phyloP scores from a whole-genome alignment of 53 echinoderm and acorn worm genomes.

The Apostichopus leukothele region DNA sequence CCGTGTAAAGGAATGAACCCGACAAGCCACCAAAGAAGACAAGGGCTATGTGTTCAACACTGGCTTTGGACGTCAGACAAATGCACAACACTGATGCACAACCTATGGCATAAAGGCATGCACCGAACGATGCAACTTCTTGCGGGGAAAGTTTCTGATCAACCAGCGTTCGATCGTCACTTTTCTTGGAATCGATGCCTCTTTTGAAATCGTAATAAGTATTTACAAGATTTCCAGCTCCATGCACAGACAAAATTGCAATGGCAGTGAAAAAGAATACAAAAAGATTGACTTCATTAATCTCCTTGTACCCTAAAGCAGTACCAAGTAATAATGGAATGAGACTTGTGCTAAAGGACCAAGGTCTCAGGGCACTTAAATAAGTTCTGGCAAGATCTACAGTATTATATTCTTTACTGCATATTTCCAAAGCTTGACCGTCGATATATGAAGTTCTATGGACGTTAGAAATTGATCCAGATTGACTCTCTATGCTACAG shows the following conservation, averaged over 20 bases:
- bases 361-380: constrained; percentile 73
- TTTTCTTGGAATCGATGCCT: constrained; percentile 92
- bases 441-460: not conserved
- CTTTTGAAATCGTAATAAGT: constrained; percentile 94
- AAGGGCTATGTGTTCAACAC: constrained; percentile 83
- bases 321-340: constrained; percentile 74
- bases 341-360: constrained; percentile 92
- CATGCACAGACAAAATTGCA: constrained; percentile 90
- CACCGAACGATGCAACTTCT: constrained; percentile 85
- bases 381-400: constrained; percentile 49
- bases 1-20: constrained; percentile 92
- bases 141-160: constrained; percentile 73
- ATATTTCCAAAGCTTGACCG: not conserved
- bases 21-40: constrained; percentile 90
- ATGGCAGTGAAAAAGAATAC: constrained; percentile 74
- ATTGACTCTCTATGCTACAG: not conserved
- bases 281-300: constrained; percentile 43
- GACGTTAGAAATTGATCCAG: not conserved
- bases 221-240: constrained; percentile 92
- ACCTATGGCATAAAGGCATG: constrained; percentile 73
- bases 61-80: constrained; percentile 44
- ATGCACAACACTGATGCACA: constrained; percentile 61
- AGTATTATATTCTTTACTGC: not conserved
- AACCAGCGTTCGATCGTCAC: constrained; percentile 95
- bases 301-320: constrained; percentile 75